A percentile compares a stretch with the other conserved stretches of the same genome.
These are phyloP conservation scores for Balaenoptera acutorostrata DNA, from an alignment of 2,113 vertebrate genomes.

Conservation along the genomic window DNA sequence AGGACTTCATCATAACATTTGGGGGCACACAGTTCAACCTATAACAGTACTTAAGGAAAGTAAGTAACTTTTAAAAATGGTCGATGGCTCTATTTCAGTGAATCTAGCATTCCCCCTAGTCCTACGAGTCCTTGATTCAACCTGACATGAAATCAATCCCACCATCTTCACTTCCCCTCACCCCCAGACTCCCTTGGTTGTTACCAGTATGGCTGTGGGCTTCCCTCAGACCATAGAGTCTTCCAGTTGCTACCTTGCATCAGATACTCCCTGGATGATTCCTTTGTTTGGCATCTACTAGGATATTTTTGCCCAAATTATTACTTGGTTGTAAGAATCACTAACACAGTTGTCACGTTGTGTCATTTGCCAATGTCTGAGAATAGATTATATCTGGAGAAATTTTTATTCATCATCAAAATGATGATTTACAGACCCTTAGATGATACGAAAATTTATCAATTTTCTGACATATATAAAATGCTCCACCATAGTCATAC, in stretches of 20 bases:
- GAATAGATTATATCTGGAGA: not conserved
- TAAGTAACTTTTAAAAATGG: not conserved
- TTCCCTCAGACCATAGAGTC: not conserved
- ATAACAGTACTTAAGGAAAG: not conserved
- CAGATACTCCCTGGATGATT: not conserved
- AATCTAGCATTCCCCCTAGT: not conserved
- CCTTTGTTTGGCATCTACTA: not conserved
- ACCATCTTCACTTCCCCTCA: not conserved
- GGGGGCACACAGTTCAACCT: not conserved
- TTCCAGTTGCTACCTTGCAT: not conserved
- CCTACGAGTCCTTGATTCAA: not conserved
- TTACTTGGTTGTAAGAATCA: not conserved
- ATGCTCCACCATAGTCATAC: not conserved
- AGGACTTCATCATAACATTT: not conserved
- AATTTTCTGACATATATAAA: not conserved
- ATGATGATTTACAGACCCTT: not conserved
- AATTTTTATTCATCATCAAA: not conserved
- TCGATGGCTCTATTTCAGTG: not conserved
- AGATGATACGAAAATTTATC: not conserved
- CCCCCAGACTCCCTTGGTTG: not conserved
- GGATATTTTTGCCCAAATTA: not conserved
- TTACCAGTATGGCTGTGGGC: not conserved
- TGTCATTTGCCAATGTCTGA: not conserved
- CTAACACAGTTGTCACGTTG: not conserved
- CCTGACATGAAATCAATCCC: accelerated